Evolutionary conservation across 2,113 vertebrate species (phyloP).

Genomic region (Hippopotamus amphibius): DNA sequence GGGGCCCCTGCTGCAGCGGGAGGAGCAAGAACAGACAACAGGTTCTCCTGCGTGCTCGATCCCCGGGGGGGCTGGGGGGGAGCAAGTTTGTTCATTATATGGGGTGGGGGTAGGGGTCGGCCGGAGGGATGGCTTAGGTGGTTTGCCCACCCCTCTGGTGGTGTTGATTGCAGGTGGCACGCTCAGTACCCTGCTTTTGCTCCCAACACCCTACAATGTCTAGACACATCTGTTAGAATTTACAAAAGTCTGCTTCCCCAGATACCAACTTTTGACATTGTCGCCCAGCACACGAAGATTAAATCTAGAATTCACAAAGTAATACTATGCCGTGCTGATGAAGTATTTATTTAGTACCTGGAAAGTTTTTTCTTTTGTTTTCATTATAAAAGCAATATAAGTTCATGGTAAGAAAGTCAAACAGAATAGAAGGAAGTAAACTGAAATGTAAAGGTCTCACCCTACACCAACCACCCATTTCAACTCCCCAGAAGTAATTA

Average conservation of each 20-base stretch:
- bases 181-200: too few relatives aligned
- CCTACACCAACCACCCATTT: neutral
- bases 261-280: neutral
- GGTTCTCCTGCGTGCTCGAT: too few relatives aligned
- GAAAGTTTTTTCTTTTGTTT: slow-evolving; percentile 31
- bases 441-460: neutral
- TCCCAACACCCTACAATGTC: neutral
- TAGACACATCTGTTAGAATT: neutral
- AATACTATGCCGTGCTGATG: neutral
- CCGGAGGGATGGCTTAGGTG: too few relatives aligned
- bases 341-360: neutral
- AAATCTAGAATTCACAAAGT: slow-evolving; percentile 42
- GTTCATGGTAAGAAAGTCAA: neutral
- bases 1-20: too few relatives aligned
- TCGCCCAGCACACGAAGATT: neutral
- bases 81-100: too few relatives aligned
- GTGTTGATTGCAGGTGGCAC: too few relatives aligned
- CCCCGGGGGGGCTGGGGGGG: too few relatives aligned
- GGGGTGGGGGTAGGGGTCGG: too few relatives aligned
- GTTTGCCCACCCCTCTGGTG: too few relatives aligned
- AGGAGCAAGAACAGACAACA: too few relatives aligned
- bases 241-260: neutral
- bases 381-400: slow-evolving; percentile 41
- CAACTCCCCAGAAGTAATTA: neutral
- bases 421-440: slow-evolving; percentile 6